Percentiles rank a stretch among this genome's conserved stretches.
Evolutionary conservation across 2,797 vertebrate genomes (phyloP).

Genomic region (Anolis apletophallus): DNA sequence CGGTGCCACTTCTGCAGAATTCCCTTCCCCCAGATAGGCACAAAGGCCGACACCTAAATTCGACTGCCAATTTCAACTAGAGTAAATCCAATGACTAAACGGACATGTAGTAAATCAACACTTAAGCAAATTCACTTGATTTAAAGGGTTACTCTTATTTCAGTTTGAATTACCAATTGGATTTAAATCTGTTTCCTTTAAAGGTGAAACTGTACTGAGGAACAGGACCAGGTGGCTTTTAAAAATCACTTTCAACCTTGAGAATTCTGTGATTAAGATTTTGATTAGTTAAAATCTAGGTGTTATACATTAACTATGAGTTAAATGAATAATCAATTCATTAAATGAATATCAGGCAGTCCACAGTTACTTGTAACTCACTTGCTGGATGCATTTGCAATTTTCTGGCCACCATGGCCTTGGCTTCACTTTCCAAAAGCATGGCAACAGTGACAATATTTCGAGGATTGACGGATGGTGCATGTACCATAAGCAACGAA

Average conservation of each 20-base stretch:
- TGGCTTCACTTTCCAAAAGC: slow-evolving; percentile 85
- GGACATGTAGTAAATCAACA: too few relatives aligned
- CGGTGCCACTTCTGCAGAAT: neutral
- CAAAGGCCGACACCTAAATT: neutral
- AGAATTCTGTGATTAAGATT: neutral
- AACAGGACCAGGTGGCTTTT: too few relatives aligned
- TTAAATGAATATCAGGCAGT: neutral
- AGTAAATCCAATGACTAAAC: too few relatives aligned
- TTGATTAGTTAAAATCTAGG: neutral
- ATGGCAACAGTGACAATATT: slow-evolving; percentile 83
- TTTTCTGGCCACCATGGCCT: slow-evolving; percentile 82
- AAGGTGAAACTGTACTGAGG: too few relatives aligned
- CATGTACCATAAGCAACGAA: slow-evolving; percentile 75
- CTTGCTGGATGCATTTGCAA: slow-evolving; percentile 80
- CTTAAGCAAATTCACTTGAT: too few relatives aligned
- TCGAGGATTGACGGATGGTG: slow-evolving; percentile 72
- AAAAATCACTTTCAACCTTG: too few relatives aligned
- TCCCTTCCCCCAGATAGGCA: neutral
- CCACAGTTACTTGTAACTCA: slow-evolving; percentile 62
- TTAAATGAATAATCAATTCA: neutral
- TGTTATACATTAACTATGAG: neutral
- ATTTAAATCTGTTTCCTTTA: too few relatives aligned
- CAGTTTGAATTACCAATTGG: too few relatives aligned
- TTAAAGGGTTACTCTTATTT: too few relatives aligned
- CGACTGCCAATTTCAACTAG: too few relatives aligned